A percentile compares a stretch with the other conserved stretches of the same genome.
Conservation (phyloP, 2,113 vertebrate species). For the Mirounga angustirostris region DNA sequence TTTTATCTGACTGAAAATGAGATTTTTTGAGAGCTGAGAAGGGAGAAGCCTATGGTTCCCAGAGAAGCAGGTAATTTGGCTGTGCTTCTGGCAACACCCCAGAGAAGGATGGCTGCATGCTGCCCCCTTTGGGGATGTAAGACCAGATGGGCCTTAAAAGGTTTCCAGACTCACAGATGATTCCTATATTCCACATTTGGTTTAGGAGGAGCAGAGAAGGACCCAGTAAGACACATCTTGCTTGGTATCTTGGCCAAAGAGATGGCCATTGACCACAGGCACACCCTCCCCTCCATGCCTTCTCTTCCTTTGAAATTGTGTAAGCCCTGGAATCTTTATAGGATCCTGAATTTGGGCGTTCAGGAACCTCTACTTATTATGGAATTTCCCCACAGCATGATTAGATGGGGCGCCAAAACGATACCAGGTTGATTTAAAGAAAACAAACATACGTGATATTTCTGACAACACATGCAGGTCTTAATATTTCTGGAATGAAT, state of each 20-base stretch:
- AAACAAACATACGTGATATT: not conserved
- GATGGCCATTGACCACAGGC: not conserved
- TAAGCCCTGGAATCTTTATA: not conserved
- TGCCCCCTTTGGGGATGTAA: not conserved
- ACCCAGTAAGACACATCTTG: not conserved
- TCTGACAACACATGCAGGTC: not conserved
- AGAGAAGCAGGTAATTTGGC: not conserved
- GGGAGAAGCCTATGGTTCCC: not conserved
- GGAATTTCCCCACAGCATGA: not conserved
- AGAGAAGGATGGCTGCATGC: not conserved
- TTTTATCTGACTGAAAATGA: conserved; percentile 35
- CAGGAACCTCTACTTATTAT: not conserved
- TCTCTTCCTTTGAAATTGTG: not conserved
- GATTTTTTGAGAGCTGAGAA: not conserved
- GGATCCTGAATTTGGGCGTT: not conserved
- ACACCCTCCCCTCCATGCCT: not conserved
- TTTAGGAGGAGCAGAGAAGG: not conserved
- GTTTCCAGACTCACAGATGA: not conserved
- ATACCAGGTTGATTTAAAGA: not conserved
- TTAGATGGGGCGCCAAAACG: not conserved
- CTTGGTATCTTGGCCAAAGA: not conserved
- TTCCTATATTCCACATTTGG: not conserved
- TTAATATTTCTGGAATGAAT: not conserved
- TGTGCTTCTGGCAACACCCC: not conserved
- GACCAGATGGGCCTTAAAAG: not conserved